Percentiles rank a stretch among this genome's conserved stretches.
Evolutionary conservation across 2,113 vertebrate species (phyloP).

Genomic region (Malurus alboscapulatus): DNA sequence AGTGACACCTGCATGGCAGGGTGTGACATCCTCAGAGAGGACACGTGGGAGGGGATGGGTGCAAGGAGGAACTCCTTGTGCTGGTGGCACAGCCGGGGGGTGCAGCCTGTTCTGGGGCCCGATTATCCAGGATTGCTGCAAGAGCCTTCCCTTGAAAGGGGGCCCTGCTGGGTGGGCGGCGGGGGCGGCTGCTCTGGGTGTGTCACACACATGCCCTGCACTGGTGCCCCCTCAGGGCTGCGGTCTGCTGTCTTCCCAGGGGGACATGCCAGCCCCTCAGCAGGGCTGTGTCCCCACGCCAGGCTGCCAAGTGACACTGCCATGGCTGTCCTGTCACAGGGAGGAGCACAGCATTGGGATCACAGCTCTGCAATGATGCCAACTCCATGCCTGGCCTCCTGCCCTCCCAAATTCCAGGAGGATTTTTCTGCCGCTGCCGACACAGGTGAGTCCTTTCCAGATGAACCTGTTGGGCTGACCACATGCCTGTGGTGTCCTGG

Average conservation of each 20-base stretch:
- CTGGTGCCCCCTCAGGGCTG: neutral
- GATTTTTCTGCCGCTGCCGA: neutral
- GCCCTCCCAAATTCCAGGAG: neutral
- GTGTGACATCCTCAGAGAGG: neutral
- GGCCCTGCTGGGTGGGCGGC: neutral
- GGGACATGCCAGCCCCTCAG: neutral
- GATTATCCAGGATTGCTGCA: neutral
- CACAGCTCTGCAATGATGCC: neutral
- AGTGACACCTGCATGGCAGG: neutral
- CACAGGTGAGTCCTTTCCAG: neutral
- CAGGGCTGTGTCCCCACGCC: neutral
- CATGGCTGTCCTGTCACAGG: accelerated
- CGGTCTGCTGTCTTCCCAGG: neutral
- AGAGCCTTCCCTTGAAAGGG: neutral
- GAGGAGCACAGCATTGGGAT: neutral
- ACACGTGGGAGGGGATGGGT: neutral
- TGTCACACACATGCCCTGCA: neutral
- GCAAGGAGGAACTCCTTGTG: neutral
- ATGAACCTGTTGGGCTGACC: neutral
- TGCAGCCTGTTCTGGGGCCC: neutral
- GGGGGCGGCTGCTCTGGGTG: neutral
- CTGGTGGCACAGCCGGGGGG: neutral
- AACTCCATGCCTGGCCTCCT: neutral
- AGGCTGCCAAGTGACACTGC: neutral
- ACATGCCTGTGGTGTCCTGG: accelerated